These are phyloP conservation scores for Eupithecia exiguata DNA, from an alignment of 2,888 invertebrate genomes.

Conservation along the genomic window DNA sequence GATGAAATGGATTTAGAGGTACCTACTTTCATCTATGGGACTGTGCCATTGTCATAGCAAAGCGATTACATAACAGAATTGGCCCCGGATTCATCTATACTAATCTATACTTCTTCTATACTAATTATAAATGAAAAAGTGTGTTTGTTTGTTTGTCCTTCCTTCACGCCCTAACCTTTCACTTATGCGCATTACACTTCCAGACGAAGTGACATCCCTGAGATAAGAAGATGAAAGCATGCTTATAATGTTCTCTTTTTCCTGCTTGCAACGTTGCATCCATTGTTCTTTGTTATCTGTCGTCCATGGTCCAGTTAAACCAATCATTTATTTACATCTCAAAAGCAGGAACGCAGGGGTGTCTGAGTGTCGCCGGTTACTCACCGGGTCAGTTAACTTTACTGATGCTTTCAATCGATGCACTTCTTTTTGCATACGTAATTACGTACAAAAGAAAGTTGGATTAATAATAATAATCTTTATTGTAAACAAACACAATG, in stretches of 20 bases:
- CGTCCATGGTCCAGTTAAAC: conserved; percentile 47
- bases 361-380: conserved; percentile 64
- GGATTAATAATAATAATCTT: conserved; percentile 19
- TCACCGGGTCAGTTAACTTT: conserved; percentile 70
- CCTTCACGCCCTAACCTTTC: too few relatives aligned
- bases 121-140: too few relatives aligned
- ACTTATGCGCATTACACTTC: not conserved
- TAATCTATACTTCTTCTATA: too few relatives aligned
- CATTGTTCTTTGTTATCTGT: conserved; percentile 52
- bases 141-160: too few relatives aligned
- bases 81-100: too few relatives aligned
- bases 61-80: too few relatives aligned
- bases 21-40: too few relatives aligned
- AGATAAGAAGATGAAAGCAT: not conserved
- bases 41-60: too few relatives aligned
- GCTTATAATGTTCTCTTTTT: not conserved
- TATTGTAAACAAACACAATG: too few relatives aligned
- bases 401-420: conserved; percentile 46
- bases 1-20: too few relatives aligned
- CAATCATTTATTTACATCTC: conserved; percentile 57
- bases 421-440: conserved; percentile 25
- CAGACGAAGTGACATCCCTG: not conserved
- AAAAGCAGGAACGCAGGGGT: conserved; percentile 52
- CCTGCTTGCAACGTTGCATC: conserved; percentile 11
- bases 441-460: conserved; percentile 9